A percentile compares a stretch with the other conserved stretches of the same genome.
These are phyloP conservation scores for Amblyjoppa fuscipennis DNA, from an alignment of 2,888 invertebrate genomes.

Conservation along the genomic window DNA sequence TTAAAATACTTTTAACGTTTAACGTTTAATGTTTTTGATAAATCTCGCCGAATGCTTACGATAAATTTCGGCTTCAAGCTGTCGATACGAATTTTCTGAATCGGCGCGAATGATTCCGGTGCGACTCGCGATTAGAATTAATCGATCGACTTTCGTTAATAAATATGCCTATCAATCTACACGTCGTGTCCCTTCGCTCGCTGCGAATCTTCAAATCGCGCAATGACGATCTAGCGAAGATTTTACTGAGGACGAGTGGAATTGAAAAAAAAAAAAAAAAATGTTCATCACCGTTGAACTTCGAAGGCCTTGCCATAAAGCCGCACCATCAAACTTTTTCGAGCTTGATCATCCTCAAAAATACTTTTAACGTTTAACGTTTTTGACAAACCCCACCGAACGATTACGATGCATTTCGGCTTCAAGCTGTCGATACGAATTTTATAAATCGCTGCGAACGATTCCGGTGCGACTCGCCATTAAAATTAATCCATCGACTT, in stretches of 20 bases:
- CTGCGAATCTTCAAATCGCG: neutral
- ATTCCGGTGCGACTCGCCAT: no score
- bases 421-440: no score
- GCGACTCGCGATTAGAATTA: neutral
- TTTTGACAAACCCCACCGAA: no score
- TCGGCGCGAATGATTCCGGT: neutral
- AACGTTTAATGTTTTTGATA: neutral
- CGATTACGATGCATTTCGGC: no score
- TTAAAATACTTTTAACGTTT: neutral
- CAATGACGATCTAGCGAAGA: neutral
- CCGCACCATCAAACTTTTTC: constrained; percentile 83
- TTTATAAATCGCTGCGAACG: no score
- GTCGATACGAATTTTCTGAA: neutral
- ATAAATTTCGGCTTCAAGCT: neutral
- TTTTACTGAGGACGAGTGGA: neutral
- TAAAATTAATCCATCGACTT: no score
- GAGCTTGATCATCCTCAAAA: no score
- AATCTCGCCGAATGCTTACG: neutral
- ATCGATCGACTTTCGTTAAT: constrained; percentile 38
- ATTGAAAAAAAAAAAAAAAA: neutral
- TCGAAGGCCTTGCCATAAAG: constrained; percentile 90
- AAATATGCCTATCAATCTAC: constrained; percentile 46
- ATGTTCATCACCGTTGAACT: constrained; percentile 79
- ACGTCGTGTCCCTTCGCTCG: neutral
- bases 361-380: no score